Base-by-base conservation (phyloP, 2,797 vertebrate genomes). In the Novumbra hubbsi region DNA sequence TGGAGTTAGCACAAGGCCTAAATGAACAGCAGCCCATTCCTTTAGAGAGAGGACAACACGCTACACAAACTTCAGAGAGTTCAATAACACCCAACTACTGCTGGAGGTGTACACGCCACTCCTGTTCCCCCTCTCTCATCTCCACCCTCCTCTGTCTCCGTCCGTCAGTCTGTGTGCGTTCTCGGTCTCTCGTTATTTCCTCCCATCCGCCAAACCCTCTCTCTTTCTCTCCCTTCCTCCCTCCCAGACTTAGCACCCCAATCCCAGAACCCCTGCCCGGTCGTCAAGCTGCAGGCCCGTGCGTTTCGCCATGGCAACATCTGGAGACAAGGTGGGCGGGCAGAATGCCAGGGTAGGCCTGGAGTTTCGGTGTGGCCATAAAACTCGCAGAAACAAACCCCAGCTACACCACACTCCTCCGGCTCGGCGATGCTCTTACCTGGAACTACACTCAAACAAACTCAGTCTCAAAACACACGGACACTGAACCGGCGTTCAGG, bases 261-360 rank as follows among this genome's bases (percentile, higher is more conserved):
- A 78, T 84, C 81, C 78, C 84, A 65, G 86, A 90, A 92, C 91
- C 93, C 85, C 91, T 87, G 89, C 88, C 76, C 87, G 81, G 90
- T 91, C 95, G 90, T 92, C 81, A 93, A 90, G 94, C 92, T 93
- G 93, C 90, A 89, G 87, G 85, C 16, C 89, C 80, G 83, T 87
- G 85, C 92, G 89, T 88, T 87, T 95, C 84, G 88, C 92, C 92
- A 91, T 91, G 89, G 91, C 90, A 95, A 94, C 92, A 94, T 94
- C 94, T 96, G 93, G 93, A 94, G 94, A 91, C 92, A 94, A 96
- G 93, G 92, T 92, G 93, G 87, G 83, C 90, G 88, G 93, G 94
- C 91, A 89, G 17, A 19, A 55, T 86, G 94, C 91, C 94, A 95
- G 86, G 77, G 84, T 78, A 89, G 88, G 90, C 89, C 88, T 87